Base-by-base conservation (phyloP, 1,140 invertebrate species). In the Drosophila sp. region DNA sequence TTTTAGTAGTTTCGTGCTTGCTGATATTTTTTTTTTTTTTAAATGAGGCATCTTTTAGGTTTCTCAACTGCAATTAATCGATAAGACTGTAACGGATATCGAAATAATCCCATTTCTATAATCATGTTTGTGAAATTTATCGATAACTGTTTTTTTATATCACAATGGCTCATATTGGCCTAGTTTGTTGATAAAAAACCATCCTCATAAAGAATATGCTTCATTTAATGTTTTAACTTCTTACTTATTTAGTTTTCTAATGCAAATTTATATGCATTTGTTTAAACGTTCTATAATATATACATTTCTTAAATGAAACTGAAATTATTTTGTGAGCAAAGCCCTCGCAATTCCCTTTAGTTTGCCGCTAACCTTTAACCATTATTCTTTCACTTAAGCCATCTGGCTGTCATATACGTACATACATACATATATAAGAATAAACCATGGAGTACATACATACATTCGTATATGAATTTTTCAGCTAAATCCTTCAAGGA, bases 401-500 rank as follows among this genome's bases (percentile, higher is more conserved):
- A 80, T 67, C 55, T 70, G 66, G 7, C 25, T 60, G 50, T 44
- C 55, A 57, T 66, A 76, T 64, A 70, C 35, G 63, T 10, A 30
- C 47, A n/a, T 56, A 67, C 55, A 68, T 68, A 32, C 23, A 66
- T 74, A 47, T 8, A 17, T 17, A 17, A 17, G 17, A 17, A 17
- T 17, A 17, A 17, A 17, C 17, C 17, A 0, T 17, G 17, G 17
- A 17, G 17, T 17, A 17, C 17, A 17, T 17, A 2, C 6, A 47
- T 25, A 47, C 25, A 8, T 47, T 25, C 11, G 35, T 56, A 33
- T 29, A 57, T 61, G 35, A 60, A 70, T 63, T 72, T 63, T 5
- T 63, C 27, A 67, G 58, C 30, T 50, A 67, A 71, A 72, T 75
- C 58, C 70, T 75, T 79, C 79, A 86, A 85, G 82, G 74, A 44